Evolutionary conservation across 2,113 vertebrate genomes (phyloP).

Genomic region (Varanus komodoensis): DNA sequence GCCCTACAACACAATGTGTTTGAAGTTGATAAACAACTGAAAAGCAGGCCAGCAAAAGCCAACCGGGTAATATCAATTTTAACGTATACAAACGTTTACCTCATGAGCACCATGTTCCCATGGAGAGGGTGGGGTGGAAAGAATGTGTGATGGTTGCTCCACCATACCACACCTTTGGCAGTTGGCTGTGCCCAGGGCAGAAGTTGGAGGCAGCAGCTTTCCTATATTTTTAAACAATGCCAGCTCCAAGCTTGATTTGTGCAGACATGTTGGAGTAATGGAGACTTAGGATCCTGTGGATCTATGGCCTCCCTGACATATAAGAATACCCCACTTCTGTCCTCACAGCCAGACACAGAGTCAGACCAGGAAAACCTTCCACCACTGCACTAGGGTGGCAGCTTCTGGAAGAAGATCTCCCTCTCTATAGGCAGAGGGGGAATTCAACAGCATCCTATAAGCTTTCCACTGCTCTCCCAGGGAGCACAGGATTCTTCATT

Average conservation of each 20-base stretch:
- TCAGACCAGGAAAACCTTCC: background rate
- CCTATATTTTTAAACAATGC: background rate
- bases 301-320: background rate
- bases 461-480: background rate
- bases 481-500: background rate
- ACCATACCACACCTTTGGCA: background rate
- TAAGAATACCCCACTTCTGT: too few species aligned
- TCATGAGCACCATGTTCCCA: background rate
- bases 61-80: background rate
- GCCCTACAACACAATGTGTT: background rate
- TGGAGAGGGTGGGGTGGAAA: background rate
- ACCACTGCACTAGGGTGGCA: background rate
- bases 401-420: too few species aligned
- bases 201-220: background rate
- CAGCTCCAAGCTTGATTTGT: background rate
- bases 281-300: background rate
- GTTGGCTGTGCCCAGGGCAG: too few species aligned
- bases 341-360: background rate
- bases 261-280: background rate
- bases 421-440: background rate
- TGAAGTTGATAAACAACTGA: background rate
- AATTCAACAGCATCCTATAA: background rate
- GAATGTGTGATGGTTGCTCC: background rate
- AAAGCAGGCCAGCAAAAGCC: slow-evolving; percentile 1
- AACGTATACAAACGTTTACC: background rate